phyloP scores from a whole-genome alignment of 2,113 vertebrate genomes.

The Prolemur simus region DNA sequence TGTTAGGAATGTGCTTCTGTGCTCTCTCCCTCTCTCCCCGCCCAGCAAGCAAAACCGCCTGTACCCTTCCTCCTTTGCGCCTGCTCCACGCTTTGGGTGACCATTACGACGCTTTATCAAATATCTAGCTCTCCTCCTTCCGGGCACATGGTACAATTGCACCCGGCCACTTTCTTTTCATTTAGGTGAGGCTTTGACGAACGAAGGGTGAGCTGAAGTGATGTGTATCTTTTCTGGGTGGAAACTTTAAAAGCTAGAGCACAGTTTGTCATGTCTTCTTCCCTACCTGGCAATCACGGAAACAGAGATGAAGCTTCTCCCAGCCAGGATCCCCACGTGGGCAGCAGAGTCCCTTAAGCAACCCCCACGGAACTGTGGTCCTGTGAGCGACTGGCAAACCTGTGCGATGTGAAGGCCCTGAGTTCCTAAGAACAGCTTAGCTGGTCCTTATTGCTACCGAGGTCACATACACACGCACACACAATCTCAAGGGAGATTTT shows the following conservation, averaged over 20 bases:
- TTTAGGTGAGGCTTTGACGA: background rate
- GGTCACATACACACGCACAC: background rate
- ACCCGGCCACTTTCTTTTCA: background rate
- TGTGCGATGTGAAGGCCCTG: background rate
- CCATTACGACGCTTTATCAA: background rate
- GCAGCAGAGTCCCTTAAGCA: background rate
- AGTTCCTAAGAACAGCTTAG: background rate
- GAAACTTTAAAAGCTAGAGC: background rate
- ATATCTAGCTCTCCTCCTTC: background rate
- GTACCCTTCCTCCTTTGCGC: too few species aligned
- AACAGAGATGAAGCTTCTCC: background rate
- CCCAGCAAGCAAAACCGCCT: background rate
- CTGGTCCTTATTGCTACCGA: background rate
- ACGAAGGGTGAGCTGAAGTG: background rate
- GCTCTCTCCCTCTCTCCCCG: background rate
- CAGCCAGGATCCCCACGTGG: background rate
- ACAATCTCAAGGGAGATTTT: background rate
- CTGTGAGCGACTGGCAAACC: too few species aligned
- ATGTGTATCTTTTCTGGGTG: background rate
- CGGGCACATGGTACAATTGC: rapidly evolving
- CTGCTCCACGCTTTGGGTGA: background rate
- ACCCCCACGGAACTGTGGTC: background rate
- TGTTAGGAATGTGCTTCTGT: background rate
- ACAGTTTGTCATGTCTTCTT: background rate
- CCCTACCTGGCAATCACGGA: background rate